phyloP scores from a whole-genome alignment of 2,113 vertebrate species.

The Bucco capensis region DNA sequence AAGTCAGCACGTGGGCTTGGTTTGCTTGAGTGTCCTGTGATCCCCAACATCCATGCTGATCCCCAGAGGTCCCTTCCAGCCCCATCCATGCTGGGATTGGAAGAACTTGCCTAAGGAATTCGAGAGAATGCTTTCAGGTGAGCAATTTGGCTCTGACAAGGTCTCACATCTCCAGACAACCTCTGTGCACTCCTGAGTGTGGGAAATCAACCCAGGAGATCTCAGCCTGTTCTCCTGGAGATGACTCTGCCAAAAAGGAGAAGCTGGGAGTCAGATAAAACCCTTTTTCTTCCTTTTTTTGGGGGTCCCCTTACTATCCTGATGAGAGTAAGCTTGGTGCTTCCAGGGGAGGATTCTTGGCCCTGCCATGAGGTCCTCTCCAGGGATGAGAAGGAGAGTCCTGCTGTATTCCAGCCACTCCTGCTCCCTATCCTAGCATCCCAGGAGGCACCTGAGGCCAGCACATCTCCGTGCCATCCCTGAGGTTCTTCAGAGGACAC shows the following conservation, averaged over 20 bases:
- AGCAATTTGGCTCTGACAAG: background rate
- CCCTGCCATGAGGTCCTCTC: too few species aligned
- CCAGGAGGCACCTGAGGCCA: too few species aligned
- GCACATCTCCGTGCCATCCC: fast-evolving
- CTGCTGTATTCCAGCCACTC: background rate
- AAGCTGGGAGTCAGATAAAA: background rate
- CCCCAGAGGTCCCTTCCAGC: too few species aligned
- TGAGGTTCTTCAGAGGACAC: background rate
- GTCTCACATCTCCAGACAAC: fast-evolving
- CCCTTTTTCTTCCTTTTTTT: fast-evolving
- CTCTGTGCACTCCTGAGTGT: fast-evolving
- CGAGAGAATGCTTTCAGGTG: background rate
- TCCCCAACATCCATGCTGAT: too few species aligned
- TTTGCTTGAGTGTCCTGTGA: background rate
- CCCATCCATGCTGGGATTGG: too few species aligned
- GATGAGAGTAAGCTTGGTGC: too few species aligned
- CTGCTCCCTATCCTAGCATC: background rate
- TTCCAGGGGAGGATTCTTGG: too few species aligned
- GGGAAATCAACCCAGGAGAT: fast-evolving
- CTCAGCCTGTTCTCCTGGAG: fast-evolving
- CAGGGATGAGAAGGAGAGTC: fast-evolving
- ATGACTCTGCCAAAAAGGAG: background rate
- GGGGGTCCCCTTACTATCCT: background rate
- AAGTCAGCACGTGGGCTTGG: background rate
- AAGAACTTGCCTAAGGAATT: too few species aligned